Conservation (phyloP, 2,888 invertebrate genomes). For the Tetragonula carbonaria region DNA sequence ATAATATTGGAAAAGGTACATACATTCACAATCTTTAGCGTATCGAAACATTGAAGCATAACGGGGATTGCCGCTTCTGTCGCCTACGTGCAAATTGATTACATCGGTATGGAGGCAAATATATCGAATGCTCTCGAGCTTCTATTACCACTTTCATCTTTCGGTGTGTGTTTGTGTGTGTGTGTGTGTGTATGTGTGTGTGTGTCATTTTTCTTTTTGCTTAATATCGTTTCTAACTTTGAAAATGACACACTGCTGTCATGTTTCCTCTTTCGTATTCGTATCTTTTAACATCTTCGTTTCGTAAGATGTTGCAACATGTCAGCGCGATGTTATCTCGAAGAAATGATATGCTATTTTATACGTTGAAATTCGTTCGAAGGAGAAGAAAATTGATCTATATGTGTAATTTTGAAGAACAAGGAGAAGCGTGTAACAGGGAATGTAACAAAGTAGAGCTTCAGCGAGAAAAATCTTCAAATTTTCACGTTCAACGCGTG, state of each 20-base stretch:
- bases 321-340: neutral
- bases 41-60: neutral
- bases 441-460: too few species aligned
- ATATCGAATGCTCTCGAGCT: constrained; percentile 17
- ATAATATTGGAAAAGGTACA: neutral
- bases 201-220: neutral
- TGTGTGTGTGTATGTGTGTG: neutral
- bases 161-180: neutral
- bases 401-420: too few species aligned
- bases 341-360: too few species aligned
- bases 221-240: neutral
- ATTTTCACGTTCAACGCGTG: too few species aligned
- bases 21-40: neutral
- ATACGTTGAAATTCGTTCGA: too few species aligned
- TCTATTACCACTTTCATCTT: neutral
- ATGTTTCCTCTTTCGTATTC: neutral
- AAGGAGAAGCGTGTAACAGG: too few species aligned
- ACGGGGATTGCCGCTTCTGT: constrained; percentile 24
- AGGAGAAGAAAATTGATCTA: too few species aligned
- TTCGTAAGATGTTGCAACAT: constrained; percentile 7
- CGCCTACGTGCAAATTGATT: constrained; percentile 53
- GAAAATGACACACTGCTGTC: neutral
- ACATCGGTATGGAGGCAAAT: constrained; percentile 45
- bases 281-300: neutral
- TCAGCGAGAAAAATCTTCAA: too few species aligned